Base-by-base conservation (phyloP, 2,888 invertebrate species). In the Spialia ferax region DNA sequence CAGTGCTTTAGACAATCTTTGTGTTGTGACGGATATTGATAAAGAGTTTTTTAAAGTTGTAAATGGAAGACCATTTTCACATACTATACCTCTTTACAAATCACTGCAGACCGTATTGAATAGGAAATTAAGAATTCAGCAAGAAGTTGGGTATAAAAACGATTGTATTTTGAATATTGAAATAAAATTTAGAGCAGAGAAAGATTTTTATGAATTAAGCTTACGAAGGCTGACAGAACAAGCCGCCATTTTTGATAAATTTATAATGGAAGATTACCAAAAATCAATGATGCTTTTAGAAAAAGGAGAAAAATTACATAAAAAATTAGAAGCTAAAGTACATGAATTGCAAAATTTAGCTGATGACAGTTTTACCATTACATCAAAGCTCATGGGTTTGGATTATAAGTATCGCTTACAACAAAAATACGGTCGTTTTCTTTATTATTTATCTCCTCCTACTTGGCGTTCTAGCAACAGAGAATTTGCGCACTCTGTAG, bases 371-470 rank as follows among this genome's bases (percentile, higher is more conserved):
- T 92, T 91, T 70, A 81, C 81, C 18, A 82, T 85, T 26, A 86
- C 79, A 50, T 90, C 93, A n/a, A 85, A 81, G 71, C 87, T 96
- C 22, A 94, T 95, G 69, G 93, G 94, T 23, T 88, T 95, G 65
- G 95, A 96, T 75, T 96, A 95, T 76, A 93, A 92, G 72, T 96
- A 95, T 93, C 82, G 94, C 59, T 85, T 94, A 55, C 95, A 94
- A 68, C 95, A 95, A 79, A 95, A 95, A 83, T 96, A 96, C 81
- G 96, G 96, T 63, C 93, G 95, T 75, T 96, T 96, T 86, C 85
- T 96, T n/a, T 95, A 95, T 80, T 94, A 95, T 76, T 84, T 96
- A n/a, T 95, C 96, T 45, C 96, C 96, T 1, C 90, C 95, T 50
- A 86, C 89, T 29, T 96, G 96, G 96, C 90, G 95, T 23, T 79